Evolutionary conservation across 1,140 invertebrate species (phyloP).

Genomic region (Papilio dardanus): DNA sequence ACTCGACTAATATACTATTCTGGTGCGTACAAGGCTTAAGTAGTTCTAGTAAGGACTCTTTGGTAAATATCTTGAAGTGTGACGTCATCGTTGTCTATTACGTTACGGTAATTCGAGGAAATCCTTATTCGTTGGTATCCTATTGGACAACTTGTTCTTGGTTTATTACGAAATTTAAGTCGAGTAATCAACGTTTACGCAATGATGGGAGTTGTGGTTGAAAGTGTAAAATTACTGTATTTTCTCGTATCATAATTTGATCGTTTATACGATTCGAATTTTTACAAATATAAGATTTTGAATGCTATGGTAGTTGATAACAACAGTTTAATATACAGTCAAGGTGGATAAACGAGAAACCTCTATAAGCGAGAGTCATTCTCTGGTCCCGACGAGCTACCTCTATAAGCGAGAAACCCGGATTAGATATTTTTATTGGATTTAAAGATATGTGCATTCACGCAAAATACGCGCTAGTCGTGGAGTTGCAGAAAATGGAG

Average conservation of each 20-base stretch:
- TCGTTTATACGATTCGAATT: not conserved
- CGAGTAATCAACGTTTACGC: not conserved
- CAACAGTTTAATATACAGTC: not conserved
- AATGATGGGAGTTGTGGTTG: not conserved
- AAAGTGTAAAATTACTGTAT: slow-evolving; percentile 9
- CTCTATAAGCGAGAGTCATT: too few species aligned
- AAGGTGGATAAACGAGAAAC: too few species aligned
- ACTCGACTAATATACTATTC: too few species aligned
- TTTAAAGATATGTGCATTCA: too few species aligned
- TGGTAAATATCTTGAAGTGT: not conserved
- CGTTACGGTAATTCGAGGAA: not conserved
- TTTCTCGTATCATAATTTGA: slow-evolving; percentile 4
- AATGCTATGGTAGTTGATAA: not conserved
- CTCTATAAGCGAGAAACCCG: too few species aligned
- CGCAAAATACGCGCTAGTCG: too few species aligned
- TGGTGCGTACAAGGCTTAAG: too few species aligned
- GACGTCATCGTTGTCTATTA: not conserved
- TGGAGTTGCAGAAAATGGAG: too few species aligned
- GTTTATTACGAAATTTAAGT: not conserved
- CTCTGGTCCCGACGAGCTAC: too few species aligned
- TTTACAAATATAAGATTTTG: not conserved
- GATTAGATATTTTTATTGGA: too few species aligned
- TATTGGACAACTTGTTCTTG: not conserved
- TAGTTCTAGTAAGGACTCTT: too few species aligned
- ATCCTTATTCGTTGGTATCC: slow-evolving; percentile 17